Evolutionary conservation across 2,113 vertebrate species (phyloP).

Genomic region (Pipa parva): DNA sequence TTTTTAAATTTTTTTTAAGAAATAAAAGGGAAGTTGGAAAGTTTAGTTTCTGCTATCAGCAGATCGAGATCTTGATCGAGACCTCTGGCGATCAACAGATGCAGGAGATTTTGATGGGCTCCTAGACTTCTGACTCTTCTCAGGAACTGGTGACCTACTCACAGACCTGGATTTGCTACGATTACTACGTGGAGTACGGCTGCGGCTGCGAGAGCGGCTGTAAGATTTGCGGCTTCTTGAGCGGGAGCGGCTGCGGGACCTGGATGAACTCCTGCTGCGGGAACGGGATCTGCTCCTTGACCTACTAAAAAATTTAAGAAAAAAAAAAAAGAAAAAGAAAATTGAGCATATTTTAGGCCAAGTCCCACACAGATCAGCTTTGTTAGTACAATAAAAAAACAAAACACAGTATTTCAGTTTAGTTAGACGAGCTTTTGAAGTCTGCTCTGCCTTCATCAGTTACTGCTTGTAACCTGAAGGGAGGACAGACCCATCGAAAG

Average conservation of each 20-base stretch:
- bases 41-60: constrained; percentile 86
- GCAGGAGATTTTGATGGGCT: constrained; percentile 73
- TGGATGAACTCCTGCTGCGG: constrained; percentile 78
- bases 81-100: constrained; percentile 73
- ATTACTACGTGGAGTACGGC: constrained; percentile 66
- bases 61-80: constrained; percentile 76
- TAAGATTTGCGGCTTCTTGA: constrained; percentile 82
- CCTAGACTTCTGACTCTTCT: constrained; percentile 77
- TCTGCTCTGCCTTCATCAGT: too few relatives aligned
- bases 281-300: constrained; percentile 87
- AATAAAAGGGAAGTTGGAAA: constrained; percentile 41
- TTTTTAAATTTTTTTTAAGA: constrained; percentile 42
- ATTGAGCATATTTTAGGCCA: too few relatives aligned
- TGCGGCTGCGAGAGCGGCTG: constrained; percentile 75
- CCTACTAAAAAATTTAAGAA: constrained; percentile 54
- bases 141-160: constrained; percentile 73
- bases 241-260: constrained; percentile 78
- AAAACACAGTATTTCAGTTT: too few relatives aligned
- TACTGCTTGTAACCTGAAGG: too few relatives aligned
- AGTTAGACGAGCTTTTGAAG: too few relatives aligned
- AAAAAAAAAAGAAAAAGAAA: too few relatives aligned
- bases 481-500: too few relatives aligned
- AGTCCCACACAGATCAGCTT: too few relatives aligned
- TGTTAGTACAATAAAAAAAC: too few relatives aligned
- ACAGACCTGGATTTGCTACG: constrained; percentile 72